Base-by-base conservation (phyloP, 2,113 vertebrate species). In the Psephotus haematonotus region DNA sequence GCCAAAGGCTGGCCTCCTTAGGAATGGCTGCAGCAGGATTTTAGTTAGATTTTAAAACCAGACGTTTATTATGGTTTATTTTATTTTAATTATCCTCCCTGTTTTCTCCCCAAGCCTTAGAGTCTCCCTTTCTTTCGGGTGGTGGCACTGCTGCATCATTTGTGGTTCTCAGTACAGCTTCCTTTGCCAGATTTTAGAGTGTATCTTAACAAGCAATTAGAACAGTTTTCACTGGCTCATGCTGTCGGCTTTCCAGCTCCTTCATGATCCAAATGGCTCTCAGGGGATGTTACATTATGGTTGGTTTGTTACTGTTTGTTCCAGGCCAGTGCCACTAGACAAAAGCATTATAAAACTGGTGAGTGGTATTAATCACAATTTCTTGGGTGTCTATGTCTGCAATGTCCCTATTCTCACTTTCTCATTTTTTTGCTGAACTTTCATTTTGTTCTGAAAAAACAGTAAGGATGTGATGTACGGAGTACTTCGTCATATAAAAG, bases 301-400 rank as follows among this genome's bases (percentile, higher is more conserved):
- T 95, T 96, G 95, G 91, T 82, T 96, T 97, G 95, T 96, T 97
- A 94, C 87, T 96, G 90, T 95, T 96, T 96, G 91, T 97, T 97
- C 96, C 96, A 96, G 94, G 94, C 96, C 94, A 96, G 78, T 96
- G 94, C 93, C 92, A 86, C 93, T 74, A 95, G 93, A 96, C 94
- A 97, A 97, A 97, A 92, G 92, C 88, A 0, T 95, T 95, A 91
- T 89, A 90, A 96, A 97, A 91, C 81, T 24, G 52, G 70, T 60
- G 79, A 91, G 75, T 53, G 50, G 70, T 94, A 92, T 97, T 96
- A 96, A 95, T 95, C 95, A 94, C 90, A 93, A 94, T 96, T 92
- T 95, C 94, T 92, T 94, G 88, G 81, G 79, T 88, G 82, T 89
- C 90, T 87, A 4, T 84, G 72, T 57, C 84, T 93, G 62, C 86